Evolutionary conservation across 2,888 invertebrate genomes (phyloP), one percentile per base, ranked within the genome.

Genomic region (Napeogenes sylphis): DNA sequence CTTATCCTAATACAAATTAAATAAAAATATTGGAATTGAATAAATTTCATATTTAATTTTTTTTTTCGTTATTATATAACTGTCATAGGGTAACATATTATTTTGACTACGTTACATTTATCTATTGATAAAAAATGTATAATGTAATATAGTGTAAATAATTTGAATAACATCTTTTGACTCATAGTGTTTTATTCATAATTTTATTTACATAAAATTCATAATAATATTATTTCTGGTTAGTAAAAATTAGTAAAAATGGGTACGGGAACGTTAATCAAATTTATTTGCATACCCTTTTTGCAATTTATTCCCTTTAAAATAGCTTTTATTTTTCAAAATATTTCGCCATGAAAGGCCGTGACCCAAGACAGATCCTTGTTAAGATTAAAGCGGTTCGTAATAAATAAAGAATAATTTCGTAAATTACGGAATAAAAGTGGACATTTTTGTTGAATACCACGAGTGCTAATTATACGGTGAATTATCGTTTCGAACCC

Each of bases 391-490:
- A 63, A 70, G 65, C 63, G 65, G 68, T 45, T 62, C 73, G 75
- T 72, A 72, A 77, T 84, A 85, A 88, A 85, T 83, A 84, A 80
- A 80, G 79, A 81, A 83, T 82, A 84, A 83, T 83, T 81, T 79
- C 68, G 75, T 75, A 80, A 75, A 79, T 77, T 73, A 78, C 74
- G 73, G 75, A 76, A 77, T 75, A 75, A 78, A 75, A 75, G 78
- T 80, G 80, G 83, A 85, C 85, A 85, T 86, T 88, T 85, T 84
- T 82, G 82, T 82, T 76, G 80, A 80, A 81, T 76, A 82, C 83
- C 80, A 81, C 77, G 83, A 87, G 82, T 86, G 85, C 87, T 90
- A 90, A 89, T 89, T 89, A 88, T 80, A 70, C 73, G 77, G 79
- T 82, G 78, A 87, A 87, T 87, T 88, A 87, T 84, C 80, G 83